phyloP scores from a whole-genome alignment of 2,888 invertebrate species.

The Labia minor region DNA sequence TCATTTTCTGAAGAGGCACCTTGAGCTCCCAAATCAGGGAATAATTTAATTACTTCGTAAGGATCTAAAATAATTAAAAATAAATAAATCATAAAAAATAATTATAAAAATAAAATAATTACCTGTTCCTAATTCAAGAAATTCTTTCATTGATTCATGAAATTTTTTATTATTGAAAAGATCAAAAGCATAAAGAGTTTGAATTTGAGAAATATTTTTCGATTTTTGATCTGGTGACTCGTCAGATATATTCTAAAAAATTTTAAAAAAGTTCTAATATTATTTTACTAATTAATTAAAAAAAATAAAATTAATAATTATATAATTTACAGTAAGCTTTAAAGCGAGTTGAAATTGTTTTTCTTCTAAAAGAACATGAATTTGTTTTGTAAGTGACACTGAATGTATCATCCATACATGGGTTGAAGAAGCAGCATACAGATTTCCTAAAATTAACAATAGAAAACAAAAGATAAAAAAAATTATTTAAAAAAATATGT shows the following conservation, averaged over 20 bases:
- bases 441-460: slow-evolving; percentile 27
- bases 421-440: slow-evolving; percentile 77
- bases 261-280: slow-evolving; percentile 23
- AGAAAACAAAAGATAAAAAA: neutral
- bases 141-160: slow-evolving; percentile 82
- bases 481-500: neutral
- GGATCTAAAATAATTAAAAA: slow-evolving; percentile 51
- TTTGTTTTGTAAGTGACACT: slow-evolving; percentile 71
- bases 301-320: slow-evolving; percentile 16
- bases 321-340: slow-evolving; percentile 64
- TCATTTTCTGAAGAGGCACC: slow-evolving; percentile 39
- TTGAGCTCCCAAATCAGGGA: slow-evolving; percentile 71
- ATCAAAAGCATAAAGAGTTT: slow-evolving; percentile 81
- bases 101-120: slow-evolving; percentile 20
- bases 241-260: slow-evolving; percentile 64
- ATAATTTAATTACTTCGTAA: slow-evolving; percentile 86
- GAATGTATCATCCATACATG: slow-evolving; percentile 81
- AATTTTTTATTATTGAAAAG: slow-evolving; percentile 83
- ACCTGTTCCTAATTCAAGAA: slow-evolving; percentile 72
- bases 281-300: slow-evolving; percentile 14
- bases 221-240: slow-evolving; percentile 69
- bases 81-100: slow-evolving; percentile 13
- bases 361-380: slow-evolving; percentile 69
- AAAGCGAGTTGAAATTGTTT: slow-evolving; percentile 92
- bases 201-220: slow-evolving; percentile 74